Conservation (phyloP, 2,888 invertebrate genomes). For the Lasioglossum lativentre region DNA sequence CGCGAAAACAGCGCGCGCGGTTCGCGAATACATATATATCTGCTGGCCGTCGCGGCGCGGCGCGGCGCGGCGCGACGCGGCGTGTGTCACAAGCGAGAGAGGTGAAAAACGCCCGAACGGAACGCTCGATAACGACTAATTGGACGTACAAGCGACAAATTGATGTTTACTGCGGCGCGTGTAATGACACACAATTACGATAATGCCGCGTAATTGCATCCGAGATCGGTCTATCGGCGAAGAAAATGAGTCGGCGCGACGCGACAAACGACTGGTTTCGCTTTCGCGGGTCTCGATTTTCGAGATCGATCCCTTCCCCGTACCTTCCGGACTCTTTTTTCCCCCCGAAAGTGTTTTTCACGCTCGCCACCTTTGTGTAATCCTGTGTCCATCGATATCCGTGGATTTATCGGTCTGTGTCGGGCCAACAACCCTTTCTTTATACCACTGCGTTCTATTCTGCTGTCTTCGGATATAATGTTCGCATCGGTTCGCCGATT, state of each 20-base stretch:
- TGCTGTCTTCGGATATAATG: background rate
- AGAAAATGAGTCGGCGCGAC: constrained; percentile 8
- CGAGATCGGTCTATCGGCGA: background rate
- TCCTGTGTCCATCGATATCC: background rate
- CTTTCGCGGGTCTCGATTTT: background rate
- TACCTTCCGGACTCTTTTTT: background rate
- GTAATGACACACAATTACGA: constrained; percentile 23
- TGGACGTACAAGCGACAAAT: constrained; percentile 24
- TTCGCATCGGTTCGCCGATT: background rate
- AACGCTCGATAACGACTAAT: constrained; percentile 33
- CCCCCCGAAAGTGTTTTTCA: background rate
- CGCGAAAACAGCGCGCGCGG: background rate
- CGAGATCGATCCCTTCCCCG: background rate
- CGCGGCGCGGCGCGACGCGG: too few species aligned
- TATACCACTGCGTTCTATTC: background rate
- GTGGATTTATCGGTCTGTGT: background rate
- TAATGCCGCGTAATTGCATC: constrained; percentile 24
- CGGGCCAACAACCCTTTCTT: background rate
- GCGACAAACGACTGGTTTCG: constrained; percentile 1
- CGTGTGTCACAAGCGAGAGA: background rate
- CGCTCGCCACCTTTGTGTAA: background rate
- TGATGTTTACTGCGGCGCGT: constrained; percentile 20
- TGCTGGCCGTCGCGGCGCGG: background rate
- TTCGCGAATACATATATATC: background rate
- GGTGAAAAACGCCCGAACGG: constrained; percentile 7